Evolutionary conservation across 2,113 vertebrate genomes (phyloP), one percentile per base, ranked within the genome.

Genomic region (Phoxinus phoxinus): DNA sequence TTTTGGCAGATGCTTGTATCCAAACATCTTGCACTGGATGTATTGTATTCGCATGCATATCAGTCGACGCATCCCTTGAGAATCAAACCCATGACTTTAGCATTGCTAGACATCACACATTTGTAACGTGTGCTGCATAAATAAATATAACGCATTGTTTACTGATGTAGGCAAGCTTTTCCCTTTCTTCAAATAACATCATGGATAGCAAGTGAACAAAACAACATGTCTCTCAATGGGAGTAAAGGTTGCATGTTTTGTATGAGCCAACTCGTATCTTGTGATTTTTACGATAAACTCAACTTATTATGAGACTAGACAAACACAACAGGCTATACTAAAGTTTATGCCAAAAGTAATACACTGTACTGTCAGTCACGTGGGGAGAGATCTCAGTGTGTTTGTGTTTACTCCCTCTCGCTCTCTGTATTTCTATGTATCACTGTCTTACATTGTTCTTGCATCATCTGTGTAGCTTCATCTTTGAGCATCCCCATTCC

Each of bases 391-490:
- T 82, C 44, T 69, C 8, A 32, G 12, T 82, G 44, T 67, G 44
- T 82, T 69, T 82, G 63, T 69, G 58, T 81, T 65, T 44, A 46
- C 59, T 41, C 32, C 35, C 6, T 79, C 53, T 79, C 21, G 9
- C 48, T 30, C 74, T 76, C 27, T 83, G 6, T 53, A 41, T 83
- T 72, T 56, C 19, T 35, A 7, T 71, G 65, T 51, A 37, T 51
- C 2, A 56, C 81, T 72, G 65, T 72, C 81, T 83, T 83, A 72
- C 65, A 73, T 83, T 83, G 46, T 72, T 32, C 67, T 83, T 83
- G 81, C 81, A 83, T 83, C 81, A 83, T 72, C 81, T 72, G 48
- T 72, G 81, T 15, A 56, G 71, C 23, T 53, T 83, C 81, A 72
- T 83, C 65, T 72, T 53, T 1, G 11, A 32, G 59, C 78, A 65